Conservation (phyloP, 2,888 invertebrate genomes). For the Diadromus collaris region DNA sequence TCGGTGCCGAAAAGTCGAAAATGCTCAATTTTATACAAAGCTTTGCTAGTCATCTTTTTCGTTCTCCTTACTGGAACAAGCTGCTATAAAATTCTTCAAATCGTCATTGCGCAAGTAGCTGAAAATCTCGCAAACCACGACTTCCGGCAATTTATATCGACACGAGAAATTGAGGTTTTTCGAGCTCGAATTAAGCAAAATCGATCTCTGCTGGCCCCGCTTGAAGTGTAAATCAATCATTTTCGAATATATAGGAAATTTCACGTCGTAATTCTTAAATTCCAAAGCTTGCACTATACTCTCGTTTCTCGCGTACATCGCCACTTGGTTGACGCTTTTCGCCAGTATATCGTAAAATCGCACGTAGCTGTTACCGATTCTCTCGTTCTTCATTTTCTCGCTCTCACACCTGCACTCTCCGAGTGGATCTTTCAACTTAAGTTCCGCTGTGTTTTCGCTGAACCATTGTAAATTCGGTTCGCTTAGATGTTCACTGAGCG, state of each 20-base stretch:
- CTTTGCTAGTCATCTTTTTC: neutral
- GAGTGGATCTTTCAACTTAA: neutral
- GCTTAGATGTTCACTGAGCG: neutral
- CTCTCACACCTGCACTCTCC: neutral
- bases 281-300: neutral
- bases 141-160: neutral
- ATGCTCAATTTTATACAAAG: neutral
- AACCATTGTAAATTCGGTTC: neutral
- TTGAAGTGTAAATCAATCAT: conserved; percentile 19
- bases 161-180: neutral
- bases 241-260: conserved; percentile 12
- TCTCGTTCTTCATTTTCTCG: neutral
- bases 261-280: neutral
- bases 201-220: neutral
- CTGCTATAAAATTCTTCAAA: conserved; percentile 12
- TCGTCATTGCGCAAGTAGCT: conserved; percentile 15
- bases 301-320: conserved; percentile 6
- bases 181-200: neutral
- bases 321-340: conserved; percentile 2
- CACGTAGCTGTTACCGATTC: conserved; percentile 11
- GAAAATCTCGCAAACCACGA: conserved; percentile 1
- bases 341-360: neutral
- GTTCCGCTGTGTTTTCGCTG: neutral
- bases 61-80: neutral
- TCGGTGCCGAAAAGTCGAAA: too few species aligned